A percentile compares a stretch with the other conserved stretches of the same genome.
These are phyloP conservation scores for Acanthurus leucopareius DNA, from an alignment of 2,797 vertebrate genomes.

Conservation along the genomic window DNA sequence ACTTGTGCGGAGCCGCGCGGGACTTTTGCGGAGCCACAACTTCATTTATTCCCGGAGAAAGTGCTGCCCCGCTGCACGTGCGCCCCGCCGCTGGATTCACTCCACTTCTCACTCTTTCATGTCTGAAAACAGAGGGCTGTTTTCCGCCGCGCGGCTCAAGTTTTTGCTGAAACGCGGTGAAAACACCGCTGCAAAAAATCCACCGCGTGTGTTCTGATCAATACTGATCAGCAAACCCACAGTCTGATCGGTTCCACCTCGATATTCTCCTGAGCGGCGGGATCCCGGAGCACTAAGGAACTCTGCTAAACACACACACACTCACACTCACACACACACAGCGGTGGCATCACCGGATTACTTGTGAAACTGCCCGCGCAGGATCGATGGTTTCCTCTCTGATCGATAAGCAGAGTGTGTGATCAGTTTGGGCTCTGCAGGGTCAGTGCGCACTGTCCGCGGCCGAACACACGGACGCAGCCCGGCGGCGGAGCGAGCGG, in stretches of 20 bases:
- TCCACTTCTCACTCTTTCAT: neutral
- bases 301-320: constrained; percentile 12
- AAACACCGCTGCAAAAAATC: neutral
- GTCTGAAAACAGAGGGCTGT: neutral
- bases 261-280: constrained; percentile 12
- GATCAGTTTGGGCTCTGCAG: constrained; percentile 55
- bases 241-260: constrained; percentile 38
- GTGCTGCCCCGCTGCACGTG: neutral
- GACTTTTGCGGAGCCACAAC: neutral
- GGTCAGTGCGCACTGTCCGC: constrained; percentile 52
- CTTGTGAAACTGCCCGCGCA: constrained; percentile 55
- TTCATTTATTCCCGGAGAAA: neutral
- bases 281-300: constrained; percentile 8
- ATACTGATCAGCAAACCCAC: constrained; percentile 30
- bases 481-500: constrained; percentile 41
- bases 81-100: neutral
- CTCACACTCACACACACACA: neutral
- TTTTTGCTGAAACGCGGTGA: neutral
- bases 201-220: neutral
- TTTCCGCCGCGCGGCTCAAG: neutral
- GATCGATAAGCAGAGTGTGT: constrained; percentile 62
- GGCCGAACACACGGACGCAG: constrained; percentile 45
- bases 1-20: constrained; percentile 16
- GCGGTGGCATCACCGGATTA: constrained; percentile 39
- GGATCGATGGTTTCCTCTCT: constrained; percentile 41